Conservation (phyloP, 2,888 invertebrate genomes). For the Spisula solida region DNA sequence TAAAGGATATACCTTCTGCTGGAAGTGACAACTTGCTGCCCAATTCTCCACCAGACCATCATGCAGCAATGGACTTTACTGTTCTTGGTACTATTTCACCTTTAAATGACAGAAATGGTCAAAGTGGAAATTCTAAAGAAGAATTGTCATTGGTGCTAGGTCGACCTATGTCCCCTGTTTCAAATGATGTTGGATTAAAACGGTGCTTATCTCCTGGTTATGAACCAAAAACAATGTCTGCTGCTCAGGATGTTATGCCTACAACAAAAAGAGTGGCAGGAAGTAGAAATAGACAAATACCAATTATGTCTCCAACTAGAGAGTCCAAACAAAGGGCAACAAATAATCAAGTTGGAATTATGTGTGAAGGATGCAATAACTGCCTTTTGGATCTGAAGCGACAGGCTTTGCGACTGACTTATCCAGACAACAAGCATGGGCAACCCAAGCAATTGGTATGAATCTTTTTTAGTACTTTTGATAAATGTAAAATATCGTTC, state of each 20-base stretch:
- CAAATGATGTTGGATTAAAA: conserved; percentile 59
- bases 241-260: conserved; percentile 58
- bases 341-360: conserved; percentile 75
- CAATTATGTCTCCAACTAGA: conserved; percentile 58
- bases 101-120: conserved; percentile 67
- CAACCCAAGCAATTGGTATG: conserved; percentile 37
- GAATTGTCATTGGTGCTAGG: conserved; percentile 82
- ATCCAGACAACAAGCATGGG: conserved; percentile 73
- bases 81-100: conserved; percentile 82
- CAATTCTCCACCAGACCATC: conserved; percentile 45
- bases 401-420: conserved; percentile 81
- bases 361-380: conserved; percentile 83
- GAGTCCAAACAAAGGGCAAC: conserved; percentile 58
- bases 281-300: conserved; percentile 51
- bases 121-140: conserved; percentile 63
- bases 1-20: conserved; percentile 7
- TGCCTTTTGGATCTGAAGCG: conserved; percentile 83
- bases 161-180: conserved; percentile 76
- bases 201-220: conserved; percentile 66
- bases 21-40: conserved; percentile 29
- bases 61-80: conserved; percentile 77
- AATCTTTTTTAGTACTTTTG: not conserved
- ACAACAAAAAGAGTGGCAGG: conserved; percentile 57
- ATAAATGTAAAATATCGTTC: not conserved
- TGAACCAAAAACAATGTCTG: conserved; percentile 57